Percentiles rank a stretch among this genome's conserved stretches.
Conservation (phyloP, 2,797 vertebrate genomes). For the Pyrocephalus nanus region DNA sequence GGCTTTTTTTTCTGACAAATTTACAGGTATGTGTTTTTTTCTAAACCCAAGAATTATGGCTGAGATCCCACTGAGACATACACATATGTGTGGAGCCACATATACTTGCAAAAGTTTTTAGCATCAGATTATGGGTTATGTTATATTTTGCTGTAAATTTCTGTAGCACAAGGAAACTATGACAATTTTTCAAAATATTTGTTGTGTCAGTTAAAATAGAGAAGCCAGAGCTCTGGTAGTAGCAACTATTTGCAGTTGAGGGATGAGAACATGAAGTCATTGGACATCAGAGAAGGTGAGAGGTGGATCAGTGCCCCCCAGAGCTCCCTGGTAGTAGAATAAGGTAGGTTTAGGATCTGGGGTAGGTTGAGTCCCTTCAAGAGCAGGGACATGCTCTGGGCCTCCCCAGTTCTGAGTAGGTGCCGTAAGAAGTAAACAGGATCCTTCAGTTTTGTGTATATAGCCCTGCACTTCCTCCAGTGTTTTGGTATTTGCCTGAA, state of each 20-base stretch:
- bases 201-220: neutral
- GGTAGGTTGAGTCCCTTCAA: neutral
- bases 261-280: neutral
- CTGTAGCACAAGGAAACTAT: neutral
- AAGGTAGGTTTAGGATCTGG: neutral
- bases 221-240: neutral
- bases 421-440: neutral
- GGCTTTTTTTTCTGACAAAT: neutral
- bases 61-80: neutral
- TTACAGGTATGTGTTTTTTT: neutral
- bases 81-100: neutral
- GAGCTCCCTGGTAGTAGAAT: neutral
- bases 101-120: neutral
- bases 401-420: neutral
- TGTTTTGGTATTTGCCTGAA: neutral
- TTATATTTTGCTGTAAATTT: neutral
- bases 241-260: neutral
- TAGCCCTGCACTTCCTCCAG: neutral
- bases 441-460: neutral
- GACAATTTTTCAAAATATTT: neutral
- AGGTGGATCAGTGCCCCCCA: neutral
- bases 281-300: neutral
- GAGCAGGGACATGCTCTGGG: neutral
- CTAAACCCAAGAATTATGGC: neutral
- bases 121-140: neutral